Percentiles rank a stretch among this genome's conserved stretches.
phyloP scores from a whole-genome alignment of 2,113 vertebrate genomes.

The Craseonycteris thonglongyai region DNA sequence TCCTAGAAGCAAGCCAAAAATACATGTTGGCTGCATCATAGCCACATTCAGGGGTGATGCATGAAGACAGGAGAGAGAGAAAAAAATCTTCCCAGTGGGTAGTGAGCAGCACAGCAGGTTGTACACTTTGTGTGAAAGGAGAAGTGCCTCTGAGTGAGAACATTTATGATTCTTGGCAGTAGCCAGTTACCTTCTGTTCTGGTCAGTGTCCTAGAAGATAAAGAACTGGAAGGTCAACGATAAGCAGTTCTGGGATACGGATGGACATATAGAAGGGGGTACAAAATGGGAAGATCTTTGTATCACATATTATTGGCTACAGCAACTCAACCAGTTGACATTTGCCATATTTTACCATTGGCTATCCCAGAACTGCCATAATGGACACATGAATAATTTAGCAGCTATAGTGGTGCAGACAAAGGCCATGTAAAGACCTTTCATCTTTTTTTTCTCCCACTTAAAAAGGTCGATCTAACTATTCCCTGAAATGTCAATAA shows the following conservation, averaged over 20 bases:
- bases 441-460: background rate
- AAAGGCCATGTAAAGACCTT: background rate
- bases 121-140: background rate
- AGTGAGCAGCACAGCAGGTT: background rate
- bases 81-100: background rate
- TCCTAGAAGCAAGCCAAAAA: background rate
- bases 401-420: background rate
- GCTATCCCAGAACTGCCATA: background rate
- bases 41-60: background rate
- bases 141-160: background rate
- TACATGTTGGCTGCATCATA: background rate
- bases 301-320: background rate
- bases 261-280: background rate
- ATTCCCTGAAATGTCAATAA: background rate
- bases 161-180: background rate
- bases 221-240: background rate
- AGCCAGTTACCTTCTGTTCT: background rate
- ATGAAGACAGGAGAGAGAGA: background rate
- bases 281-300: background rate
- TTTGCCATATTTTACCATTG: background rate
- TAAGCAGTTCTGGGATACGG: background rate
- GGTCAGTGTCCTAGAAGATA: background rate
- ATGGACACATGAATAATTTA: background rate
- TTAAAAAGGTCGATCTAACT: background rate
- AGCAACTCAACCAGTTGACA: background rate